These are phyloP conservation scores for Cosmopolites sordidus DNA, from an alignment of 2,888 invertebrate genomes.

Conservation along the genomic window DNA sequence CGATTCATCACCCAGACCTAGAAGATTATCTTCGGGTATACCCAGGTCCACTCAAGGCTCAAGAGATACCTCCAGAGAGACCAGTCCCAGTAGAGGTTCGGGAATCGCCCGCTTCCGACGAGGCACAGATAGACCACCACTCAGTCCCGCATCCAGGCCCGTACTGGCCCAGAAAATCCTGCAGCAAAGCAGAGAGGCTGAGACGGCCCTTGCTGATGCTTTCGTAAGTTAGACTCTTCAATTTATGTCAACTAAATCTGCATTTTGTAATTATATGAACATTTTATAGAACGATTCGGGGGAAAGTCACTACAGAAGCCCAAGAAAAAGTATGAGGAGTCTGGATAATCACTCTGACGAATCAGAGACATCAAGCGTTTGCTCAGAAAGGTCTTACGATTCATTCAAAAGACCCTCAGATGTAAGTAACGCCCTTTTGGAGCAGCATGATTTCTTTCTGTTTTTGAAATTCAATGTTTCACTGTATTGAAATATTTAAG, in stretches of 20 bases:
- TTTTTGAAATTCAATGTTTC: no score
- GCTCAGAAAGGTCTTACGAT: constrained; percentile 85
- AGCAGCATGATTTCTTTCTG: no score
- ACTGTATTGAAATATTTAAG: no score
- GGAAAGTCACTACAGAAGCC: constrained; percentile 40
- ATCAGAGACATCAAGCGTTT: constrained; percentile 93
- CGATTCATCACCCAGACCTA: constrained; percentile 53
- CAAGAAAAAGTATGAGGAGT: constrained; percentile 43
- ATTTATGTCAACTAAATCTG: no score
- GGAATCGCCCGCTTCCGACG: constrained; percentile 43
- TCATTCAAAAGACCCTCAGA: constrained; percentile 76
- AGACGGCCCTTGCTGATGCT: constrained; percentile 74
- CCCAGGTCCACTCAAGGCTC: constrained; percentile 66
- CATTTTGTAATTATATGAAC: neutral
- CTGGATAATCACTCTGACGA: constrained; percentile 77
- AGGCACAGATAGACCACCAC: constrained; percentile 52
- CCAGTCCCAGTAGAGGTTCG: constrained; percentile 45
- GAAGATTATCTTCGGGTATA: constrained; percentile 63
- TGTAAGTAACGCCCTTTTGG: no score
- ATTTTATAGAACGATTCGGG: constrained; percentile 39
- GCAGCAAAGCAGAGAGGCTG: constrained; percentile 83
- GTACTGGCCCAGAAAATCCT: constrained; percentile 79
- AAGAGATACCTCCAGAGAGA: constrained; percentile 53
- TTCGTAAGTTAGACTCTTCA: constrained; percentile 47
- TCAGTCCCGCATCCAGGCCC: constrained; percentile 52